phyloP scores from a whole-genome alignment of 2,797 vertebrate species.

The Falco concolor region DNA sequence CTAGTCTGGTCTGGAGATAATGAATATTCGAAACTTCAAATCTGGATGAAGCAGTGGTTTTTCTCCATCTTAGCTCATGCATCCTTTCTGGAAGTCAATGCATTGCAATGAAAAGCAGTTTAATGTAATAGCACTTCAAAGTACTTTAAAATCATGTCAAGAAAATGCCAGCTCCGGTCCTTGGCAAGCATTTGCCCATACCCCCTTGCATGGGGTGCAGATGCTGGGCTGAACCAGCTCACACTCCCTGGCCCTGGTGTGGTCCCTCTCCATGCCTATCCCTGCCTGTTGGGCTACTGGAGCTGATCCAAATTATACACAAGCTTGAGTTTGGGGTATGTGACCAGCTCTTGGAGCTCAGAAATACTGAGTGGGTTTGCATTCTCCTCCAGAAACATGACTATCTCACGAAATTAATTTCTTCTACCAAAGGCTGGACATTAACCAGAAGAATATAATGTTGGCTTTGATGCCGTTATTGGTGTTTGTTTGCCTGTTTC shows the following conservation, averaged over 20 bases:
- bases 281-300: not conserved
- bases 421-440: fast-evolving
- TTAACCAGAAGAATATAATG: not conserved
- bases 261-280: too few relatives aligned
- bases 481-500: not conserved
- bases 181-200: not conserved
- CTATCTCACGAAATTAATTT: not conserved
- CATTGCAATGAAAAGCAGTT: not conserved
- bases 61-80: fast-evolving
- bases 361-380: fast-evolving
- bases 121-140: not conserved
- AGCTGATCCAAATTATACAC: not conserved
- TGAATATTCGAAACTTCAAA: not conserved
- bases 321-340: not conserved
- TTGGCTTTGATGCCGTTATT: not conserved
- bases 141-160: not conserved
- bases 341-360: not conserved
- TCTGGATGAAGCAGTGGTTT: not conserved
- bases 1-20: not conserved
- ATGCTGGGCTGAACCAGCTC: not conserved
- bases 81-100: not conserved
- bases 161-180: not conserved
- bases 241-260: fast-evolving
- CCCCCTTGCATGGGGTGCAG: fast-evolving
- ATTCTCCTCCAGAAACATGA: not conserved